Evolutionary conservation across 2,113 vertebrate genomes (phyloP).

Genomic region (Manacus vitellinus): DNA sequence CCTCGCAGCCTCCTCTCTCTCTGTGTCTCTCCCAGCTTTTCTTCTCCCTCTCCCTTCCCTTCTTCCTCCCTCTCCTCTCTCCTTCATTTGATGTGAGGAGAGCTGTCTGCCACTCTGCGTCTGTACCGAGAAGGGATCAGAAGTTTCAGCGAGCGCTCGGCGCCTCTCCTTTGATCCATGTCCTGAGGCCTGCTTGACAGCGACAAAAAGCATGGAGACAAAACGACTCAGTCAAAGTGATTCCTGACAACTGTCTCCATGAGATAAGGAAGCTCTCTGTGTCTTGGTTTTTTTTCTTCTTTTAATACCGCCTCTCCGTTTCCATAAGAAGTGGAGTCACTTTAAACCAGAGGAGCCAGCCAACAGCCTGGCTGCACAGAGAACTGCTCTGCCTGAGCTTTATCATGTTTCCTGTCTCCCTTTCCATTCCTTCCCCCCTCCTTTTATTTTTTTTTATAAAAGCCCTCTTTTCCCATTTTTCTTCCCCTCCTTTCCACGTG

Average conservation of each 20-base stretch:
- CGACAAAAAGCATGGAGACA: slow-evolving; percentile 86
- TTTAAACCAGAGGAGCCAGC: slow-evolving; percentile 81
- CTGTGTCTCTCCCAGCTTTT: background rate
- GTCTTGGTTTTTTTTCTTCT: slow-evolving; percentile 68
- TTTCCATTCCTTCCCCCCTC: background rate
- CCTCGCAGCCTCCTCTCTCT: background rate
- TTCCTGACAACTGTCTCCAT: slow-evolving; percentile 98
- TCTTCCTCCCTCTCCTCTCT: background rate
- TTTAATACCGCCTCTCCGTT: slow-evolving; percentile 80
- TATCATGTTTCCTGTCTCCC: background rate
- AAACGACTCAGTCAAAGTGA: slow-evolving; percentile 95
- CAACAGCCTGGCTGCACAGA: background rate
- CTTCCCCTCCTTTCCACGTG: background rate
- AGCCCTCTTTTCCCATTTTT: background rate
- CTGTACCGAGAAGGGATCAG: slow-evolving; percentile 85
- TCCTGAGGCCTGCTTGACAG: slow-evolving; percentile 95
- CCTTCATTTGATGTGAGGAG: slow-evolving; percentile 82
- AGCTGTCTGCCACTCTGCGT: slow-evolving; percentile 79
- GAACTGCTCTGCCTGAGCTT: background rate
- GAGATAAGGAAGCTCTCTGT: slow-evolving; percentile 89
- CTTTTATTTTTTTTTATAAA: background rate
- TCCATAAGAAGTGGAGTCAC: slow-evolving; percentile 82
- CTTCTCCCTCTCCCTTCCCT: background rate
- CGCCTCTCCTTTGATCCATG: slow-evolving; percentile 97
- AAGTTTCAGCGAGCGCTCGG: slow-evolving; percentile 84